Base-by-base conservation (phyloP, 2,888 invertebrate genomes). In the Xylota sylvarum region DNA sequence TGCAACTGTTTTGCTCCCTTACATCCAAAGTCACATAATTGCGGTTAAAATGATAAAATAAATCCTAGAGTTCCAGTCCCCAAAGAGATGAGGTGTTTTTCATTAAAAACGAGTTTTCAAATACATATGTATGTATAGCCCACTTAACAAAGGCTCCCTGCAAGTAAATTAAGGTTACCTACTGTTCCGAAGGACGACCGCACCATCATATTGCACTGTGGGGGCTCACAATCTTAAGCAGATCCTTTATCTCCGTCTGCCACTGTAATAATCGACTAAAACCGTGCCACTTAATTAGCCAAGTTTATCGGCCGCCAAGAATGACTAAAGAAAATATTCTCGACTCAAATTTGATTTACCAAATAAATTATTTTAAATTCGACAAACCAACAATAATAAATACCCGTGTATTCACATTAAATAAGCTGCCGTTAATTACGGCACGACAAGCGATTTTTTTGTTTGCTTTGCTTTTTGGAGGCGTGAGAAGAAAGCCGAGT, bases 401-500 rank as follows among this genome's bases (percentile, higher is more conserved):
- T 48, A 52, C 62, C 40, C n/a, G 17, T 73, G 19, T 62, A 17
- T 55, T 46, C 55, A 65, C 56, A 52, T 46, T 40, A 48, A 55
- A 65, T n/a, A 67, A 14, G 72, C 67, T 65, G 67, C 52, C 58
- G 72, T 65, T 78, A 83, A 78, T 73, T 78, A 72, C 46, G 12
- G 40, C 52, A 19, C 46, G 82, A 77, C 52, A 56, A 10, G 43
- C 14, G 32, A 32, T 7, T 58, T 37, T 32, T 23, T 67, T 67
- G 19, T 58, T 35, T 76, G 58, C 48, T 3, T 19, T 27, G 48
- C 4, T 30, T 23, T 77, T 35, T 52, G 70, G 46, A 80, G 80
- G 76, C 85, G 80, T 81, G 76, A 65, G 85, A 80, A 72, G 74
- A 72, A 77, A 83, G 55, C 60, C 60, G n/a, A 79, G 65, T 73